Evolutionary conservation across 2,797 vertebrate species (phyloP).

Genomic region (Anomalospiza imberbis): DNA sequence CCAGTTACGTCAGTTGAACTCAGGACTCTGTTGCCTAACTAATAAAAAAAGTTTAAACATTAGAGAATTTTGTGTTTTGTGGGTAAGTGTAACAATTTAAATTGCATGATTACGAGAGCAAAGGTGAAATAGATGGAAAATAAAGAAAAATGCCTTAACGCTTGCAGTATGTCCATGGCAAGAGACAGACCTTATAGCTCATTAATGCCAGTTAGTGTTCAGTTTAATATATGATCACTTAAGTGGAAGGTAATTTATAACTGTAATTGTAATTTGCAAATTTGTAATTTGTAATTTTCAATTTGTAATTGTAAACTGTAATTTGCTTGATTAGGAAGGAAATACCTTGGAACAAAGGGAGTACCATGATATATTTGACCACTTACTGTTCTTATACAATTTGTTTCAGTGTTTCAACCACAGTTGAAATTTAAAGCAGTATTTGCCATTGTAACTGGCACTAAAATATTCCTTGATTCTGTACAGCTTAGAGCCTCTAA

Average conservation of each 20-base stretch:
- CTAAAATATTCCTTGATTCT: not conserved
- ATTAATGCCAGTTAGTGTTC: not conserved
- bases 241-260: not conserved
- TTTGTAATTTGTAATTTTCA: not conserved
- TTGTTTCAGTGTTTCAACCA: not conserved
- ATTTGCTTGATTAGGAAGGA: not conserved
- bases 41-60: not conserved
- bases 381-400: not conserved
- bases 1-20: not conserved
- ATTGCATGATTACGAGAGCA: not conserved
- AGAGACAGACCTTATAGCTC: not conserved
- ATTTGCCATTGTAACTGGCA: not conserved
- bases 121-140: not conserved
- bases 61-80: not conserved
- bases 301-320: not conserved
- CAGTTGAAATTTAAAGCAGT: not conserved
- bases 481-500: not conserved
- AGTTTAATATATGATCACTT: not conserved
- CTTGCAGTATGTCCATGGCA: not conserved
- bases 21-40: not conserved
- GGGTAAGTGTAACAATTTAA: rapidly evolving
- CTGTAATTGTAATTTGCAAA: not conserved
- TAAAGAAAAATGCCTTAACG: not conserved
- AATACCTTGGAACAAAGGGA: not conserved
- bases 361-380: not conserved